Evolutionary conservation across 1,140 invertebrate genomes (phyloP), one percentile per base, ranked within the genome.

Genomic region (Oncopodura yosiiana): DNA sequence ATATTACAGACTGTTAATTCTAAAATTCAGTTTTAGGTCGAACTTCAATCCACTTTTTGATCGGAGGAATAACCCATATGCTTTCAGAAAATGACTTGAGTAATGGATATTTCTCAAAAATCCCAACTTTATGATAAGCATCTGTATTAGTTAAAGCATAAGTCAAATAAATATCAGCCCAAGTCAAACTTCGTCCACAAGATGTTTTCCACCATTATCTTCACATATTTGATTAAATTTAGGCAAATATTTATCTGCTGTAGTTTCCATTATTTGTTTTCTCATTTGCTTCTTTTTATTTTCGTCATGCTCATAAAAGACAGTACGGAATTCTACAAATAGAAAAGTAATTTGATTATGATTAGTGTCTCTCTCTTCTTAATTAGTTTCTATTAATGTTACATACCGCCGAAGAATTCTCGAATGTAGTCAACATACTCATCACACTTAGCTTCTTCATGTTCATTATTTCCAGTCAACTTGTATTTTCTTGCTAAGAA

Each of bases 81-180:
- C 32, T 34, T 14, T 57, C 39, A 19, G 68, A 70, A 2, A 82
- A 64, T 11, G 68, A 67, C 54, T 76, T 73, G 43, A 82, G 56
- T 56, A 75, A 75, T 6, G 76, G 73, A 61, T 77, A 74, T 75
- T 4, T 77, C 19, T 75, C 76, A 36, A 76, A 62, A 1, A 81
- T 66, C 53, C 81, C 73, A 3, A 68, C 68, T 52, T 73, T 72
- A 8, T 14, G 14, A 14, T 42, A 14, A 14, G n/a, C 30, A 53
- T 38, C n/a, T n/a, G n/a, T n/a, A n/a, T 29, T 12, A 29, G 16
- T 18, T 21, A 55, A 11, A 0, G 32, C 5, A 3, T 2, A 11
- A 27, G 32, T 43, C 8, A 56, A 26, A n/a, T 53, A 62, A 27
- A 56, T 42, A 49, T 41, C 36, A 11, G 52, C 59, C 49, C 45